phyloP scores from a whole-genome alignment of 2,113 vertebrate species.

The human region GRCh38 chr16:87443001-87443500 shows the following conservation, averaged over 20 bases:
- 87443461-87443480: no score
- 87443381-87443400: neutral
- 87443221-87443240: neutral
- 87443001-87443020: neutral
- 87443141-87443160: neutral
- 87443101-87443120: neutral
- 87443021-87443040: neutral
- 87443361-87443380: neutral
- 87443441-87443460: neutral
- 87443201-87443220: fast-evolving
- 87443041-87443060: neutral
- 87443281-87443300: no score
- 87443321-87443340: neutral
- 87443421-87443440: no score
- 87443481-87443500: no score
- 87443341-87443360: neutral
- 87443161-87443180: neutral
- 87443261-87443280: neutral
- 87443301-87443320: neutral
- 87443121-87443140: neutral
- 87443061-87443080: neutral
- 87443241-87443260: neutral
- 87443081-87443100: neutral
- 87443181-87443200: neutral
- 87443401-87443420: neutral